phyloP scores from a whole-genome alignment of 1,140 invertebrate genomes.

The Drosophila hydei region DNA sequence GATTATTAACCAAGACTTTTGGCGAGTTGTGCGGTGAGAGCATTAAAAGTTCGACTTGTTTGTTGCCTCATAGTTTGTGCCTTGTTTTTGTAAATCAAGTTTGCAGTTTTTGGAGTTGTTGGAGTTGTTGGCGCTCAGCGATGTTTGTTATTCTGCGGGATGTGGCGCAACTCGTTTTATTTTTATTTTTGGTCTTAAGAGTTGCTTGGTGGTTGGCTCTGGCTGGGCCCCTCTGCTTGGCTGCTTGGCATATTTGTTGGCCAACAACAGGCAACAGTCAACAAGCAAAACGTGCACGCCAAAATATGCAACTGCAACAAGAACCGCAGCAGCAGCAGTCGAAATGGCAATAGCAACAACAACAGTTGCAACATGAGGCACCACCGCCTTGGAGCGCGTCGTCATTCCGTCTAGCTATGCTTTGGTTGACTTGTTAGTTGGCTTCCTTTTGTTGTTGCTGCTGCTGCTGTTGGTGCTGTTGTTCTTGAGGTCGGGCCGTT shows the following conservation, averaged over 20 bases:
- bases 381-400: constrained; percentile 54
- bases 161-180: constrained; percentile 66
- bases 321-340: constrained; percentile 45
- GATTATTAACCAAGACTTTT: constrained; percentile 36
- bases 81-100: constrained; percentile 70
- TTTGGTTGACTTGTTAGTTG: constrained; percentile 69
- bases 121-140: constrained; percentile 37
- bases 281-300: constrained; percentile 54
- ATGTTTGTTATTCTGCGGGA: constrained; percentile 76
- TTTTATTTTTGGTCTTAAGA: constrained; percentile 42
- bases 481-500: constrained; percentile 30
- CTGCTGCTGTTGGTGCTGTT: constrained; percentile 12
- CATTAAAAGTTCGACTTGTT: constrained; percentile 55
- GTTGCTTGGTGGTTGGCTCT: constrained; percentile 33
- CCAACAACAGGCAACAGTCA: constrained; percentile 40
- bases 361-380: constrained; percentile 44
- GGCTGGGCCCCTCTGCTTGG: constrained; percentile 15
- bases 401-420: constrained; percentile 74
- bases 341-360: constrained; percentile 57
- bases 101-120: constrained; percentile 65
- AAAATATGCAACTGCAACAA: constrained; percentile 56
- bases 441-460: constrained; percentile 29
- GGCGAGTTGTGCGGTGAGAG: constrained; percentile 24
- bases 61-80: constrained; percentile 23
- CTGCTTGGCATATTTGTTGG: constrained; percentile 75